A percentile compares a stretch with the other conserved stretches of the same genome.
phyloP scores from a whole-genome alignment of 2,888 invertebrate genomes.

The Sesia bembeciformis region DNA sequence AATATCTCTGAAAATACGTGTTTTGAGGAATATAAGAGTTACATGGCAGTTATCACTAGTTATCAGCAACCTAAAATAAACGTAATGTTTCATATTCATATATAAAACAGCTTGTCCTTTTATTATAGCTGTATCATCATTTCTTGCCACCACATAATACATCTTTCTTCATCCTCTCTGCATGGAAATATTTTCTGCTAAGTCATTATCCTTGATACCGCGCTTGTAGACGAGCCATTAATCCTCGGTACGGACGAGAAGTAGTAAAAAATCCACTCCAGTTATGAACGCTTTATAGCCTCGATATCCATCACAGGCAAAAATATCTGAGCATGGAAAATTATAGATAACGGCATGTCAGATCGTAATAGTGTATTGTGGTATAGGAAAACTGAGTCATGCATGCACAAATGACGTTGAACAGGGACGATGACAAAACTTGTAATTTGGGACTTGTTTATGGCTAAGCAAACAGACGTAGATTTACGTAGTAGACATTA shows the following conservation, averaged over 20 bases:
- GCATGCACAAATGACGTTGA: not conserved
- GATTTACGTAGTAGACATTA: not conserved
- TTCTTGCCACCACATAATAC: too few species aligned
- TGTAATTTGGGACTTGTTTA: not conserved
- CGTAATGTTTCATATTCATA: too few species aligned
- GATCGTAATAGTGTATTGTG: slow-evolving; percentile 11
- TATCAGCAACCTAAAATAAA: too few species aligned
- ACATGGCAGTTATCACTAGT: too few species aligned
- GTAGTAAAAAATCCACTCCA: slow-evolving; percentile 5
- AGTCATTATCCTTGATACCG: slow-evolving; percentile 15
- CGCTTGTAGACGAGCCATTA: slow-evolving; percentile 16
- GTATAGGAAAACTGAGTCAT: not conserved
- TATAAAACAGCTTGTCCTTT: too few species aligned
- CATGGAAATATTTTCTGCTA: slow-evolving; percentile 4
- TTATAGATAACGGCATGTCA: slow-evolving; percentile 38
- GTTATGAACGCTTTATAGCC: slow-evolving; percentile 11
- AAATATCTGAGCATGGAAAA: slow-evolving; percentile 32
- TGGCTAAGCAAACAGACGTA: not conserved
- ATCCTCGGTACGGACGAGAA: slow-evolving; percentile 13
- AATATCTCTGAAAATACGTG: too few species aligned
- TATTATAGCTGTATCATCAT: too few species aligned
- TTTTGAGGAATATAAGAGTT: too few species aligned
- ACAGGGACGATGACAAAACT: not conserved
- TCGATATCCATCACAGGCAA: slow-evolving; percentile 9
- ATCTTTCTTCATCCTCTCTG: not conserved